Conservation (phyloP, 2,797 vertebrate genomes). For the Anableps anableps region DNA sequence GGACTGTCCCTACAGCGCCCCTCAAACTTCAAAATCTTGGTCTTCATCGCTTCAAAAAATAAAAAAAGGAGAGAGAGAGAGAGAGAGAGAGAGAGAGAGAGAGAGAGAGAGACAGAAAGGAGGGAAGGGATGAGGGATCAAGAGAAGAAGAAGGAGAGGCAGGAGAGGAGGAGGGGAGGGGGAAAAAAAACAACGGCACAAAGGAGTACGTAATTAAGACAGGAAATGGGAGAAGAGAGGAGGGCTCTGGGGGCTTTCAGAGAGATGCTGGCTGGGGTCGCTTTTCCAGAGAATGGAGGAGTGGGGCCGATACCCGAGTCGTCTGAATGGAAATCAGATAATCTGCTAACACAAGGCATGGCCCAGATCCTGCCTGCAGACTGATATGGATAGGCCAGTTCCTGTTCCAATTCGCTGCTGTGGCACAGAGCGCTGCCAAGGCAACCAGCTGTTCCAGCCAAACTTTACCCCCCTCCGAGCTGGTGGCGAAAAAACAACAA, state of each 20-base stretch:
- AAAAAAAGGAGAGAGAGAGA: conserved; percentile 35
- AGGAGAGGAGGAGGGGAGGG: conserved; percentile 28
- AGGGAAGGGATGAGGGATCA: conserved; percentile 58
- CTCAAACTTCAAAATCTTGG: conserved; percentile 67
- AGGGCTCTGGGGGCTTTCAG: conserved; percentile 78
- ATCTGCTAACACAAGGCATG: conserved; percentile 82
- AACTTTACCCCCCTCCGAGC: conserved; percentile 61
- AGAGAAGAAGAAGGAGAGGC: conserved; percentile 50
- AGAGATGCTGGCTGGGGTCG: conserved; percentile 72
- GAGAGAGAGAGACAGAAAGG: conserved; percentile 62
- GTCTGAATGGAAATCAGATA: conserved; percentile 82
- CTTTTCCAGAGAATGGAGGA: conserved; percentile 73
- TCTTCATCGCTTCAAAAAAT: conserved; percentile 61
- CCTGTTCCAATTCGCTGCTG: conserved; percentile 75
- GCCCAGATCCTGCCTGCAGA: conserved; percentile 79
- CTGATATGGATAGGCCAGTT: conserved; percentile 78
- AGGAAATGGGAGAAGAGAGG: conserved; percentile 79
- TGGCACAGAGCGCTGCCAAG: conserved; percentile 73
- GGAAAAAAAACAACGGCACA: conserved; percentile 63
- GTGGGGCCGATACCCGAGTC: conserved; percentile 75
- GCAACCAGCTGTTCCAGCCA: conserved; percentile 74
- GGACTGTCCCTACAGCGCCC: conserved; percentile 53
- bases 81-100: conserved; percentile 42
- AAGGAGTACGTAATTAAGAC: conserved; percentile 80
- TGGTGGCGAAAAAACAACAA: conserved; percentile 27